Percentiles rank a stretch among this genome's conserved stretches.
Evolutionary conservation across 2,888 invertebrate species (phyloP).

Genomic region (Noctua pronuba): DNA sequence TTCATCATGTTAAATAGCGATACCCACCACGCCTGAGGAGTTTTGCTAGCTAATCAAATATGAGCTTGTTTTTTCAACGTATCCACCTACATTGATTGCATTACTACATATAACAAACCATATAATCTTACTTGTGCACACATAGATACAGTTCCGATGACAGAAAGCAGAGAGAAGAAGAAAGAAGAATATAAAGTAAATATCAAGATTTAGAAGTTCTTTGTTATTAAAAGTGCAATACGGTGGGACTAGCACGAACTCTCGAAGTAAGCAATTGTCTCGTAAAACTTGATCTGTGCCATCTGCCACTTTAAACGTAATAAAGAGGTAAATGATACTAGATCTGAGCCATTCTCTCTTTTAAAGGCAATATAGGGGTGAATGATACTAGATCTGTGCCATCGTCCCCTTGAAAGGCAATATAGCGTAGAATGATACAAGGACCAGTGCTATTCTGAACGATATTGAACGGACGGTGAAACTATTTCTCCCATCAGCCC

Average conservation of each 20-base stretch:
- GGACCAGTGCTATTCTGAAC: too few species aligned
- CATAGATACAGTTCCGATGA: slow-evolving; percentile 66
- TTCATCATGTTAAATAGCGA: too few species aligned
- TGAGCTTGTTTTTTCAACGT: background rate
- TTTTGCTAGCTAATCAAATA: background rate
- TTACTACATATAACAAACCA: slow-evolving; percentile 55
- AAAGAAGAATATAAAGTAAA: slow-evolving; percentile 53
- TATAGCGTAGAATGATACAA: too few species aligned
- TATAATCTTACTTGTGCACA: slow-evolving; percentile 73
- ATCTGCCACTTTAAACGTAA: background rate
- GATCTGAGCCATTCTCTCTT: background rate
- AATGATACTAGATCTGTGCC: background rate
- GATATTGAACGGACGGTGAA: too few species aligned
- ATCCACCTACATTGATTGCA: background rate
- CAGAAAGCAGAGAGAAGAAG: slow-evolving; percentile 69
- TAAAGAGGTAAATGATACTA: background rate
- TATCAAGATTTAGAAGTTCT: slow-evolving; percentile 18
- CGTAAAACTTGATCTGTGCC: background rate
- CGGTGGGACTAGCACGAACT: background rate
- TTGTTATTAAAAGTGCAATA: background rate
- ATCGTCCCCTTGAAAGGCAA: background rate
- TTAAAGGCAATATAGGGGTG: background rate
- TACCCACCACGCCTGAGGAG: background rate
- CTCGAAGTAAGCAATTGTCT: background rate
- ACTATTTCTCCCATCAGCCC: too few species aligned